Conservation (phyloP, 2,888 invertebrate genomes). For the Lacanobia wlatinum region DNA sequence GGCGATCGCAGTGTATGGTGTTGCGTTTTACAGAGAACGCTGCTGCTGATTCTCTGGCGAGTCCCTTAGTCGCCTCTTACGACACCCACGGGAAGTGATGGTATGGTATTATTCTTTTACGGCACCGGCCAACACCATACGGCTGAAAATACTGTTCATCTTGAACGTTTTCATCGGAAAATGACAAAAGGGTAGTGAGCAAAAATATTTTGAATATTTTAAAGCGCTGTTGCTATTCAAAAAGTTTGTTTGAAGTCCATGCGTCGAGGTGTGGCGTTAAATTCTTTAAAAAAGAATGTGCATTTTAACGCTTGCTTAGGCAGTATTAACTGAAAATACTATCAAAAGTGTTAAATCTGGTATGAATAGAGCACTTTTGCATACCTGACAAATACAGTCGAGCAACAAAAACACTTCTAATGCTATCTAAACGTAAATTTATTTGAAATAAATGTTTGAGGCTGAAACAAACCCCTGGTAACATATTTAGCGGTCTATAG, state of each 20-base stretch:
- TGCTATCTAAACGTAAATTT: too few relatives aligned
- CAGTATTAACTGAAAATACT: too few relatives aligned
- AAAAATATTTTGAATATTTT: slow-evolving; percentile 29
- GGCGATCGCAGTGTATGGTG: too few relatives aligned
- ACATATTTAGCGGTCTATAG: slow-evolving; percentile 58
- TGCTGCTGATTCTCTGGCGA: too few relatives aligned
- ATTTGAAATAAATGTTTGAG: background rate
- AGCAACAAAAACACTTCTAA: background rate
- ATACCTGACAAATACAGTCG: background rate
- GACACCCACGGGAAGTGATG: too few relatives aligned
- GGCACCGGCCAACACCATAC: too few relatives aligned
- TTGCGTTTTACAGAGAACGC: too few relatives aligned
- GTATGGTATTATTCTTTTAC: too few relatives aligned
- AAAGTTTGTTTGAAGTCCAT: slow-evolving; percentile 10
- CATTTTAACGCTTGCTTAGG: slow-evolving; percentile 7
- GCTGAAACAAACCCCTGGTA: slow-evolving; percentile 22
- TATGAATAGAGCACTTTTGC: background rate
- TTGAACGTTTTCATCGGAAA: background rate
- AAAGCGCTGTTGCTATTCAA: slow-evolving; percentile 1
- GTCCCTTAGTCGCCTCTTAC: too few relatives aligned
- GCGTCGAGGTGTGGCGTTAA: background rate
- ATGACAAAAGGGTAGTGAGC: background rate
- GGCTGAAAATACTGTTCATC: background rate
- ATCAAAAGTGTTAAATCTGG: background rate
- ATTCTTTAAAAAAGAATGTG: background rate